phyloP scores from a whole-genome alignment of 2,888 invertebrate species.

The Pinctada fucata region DNA sequence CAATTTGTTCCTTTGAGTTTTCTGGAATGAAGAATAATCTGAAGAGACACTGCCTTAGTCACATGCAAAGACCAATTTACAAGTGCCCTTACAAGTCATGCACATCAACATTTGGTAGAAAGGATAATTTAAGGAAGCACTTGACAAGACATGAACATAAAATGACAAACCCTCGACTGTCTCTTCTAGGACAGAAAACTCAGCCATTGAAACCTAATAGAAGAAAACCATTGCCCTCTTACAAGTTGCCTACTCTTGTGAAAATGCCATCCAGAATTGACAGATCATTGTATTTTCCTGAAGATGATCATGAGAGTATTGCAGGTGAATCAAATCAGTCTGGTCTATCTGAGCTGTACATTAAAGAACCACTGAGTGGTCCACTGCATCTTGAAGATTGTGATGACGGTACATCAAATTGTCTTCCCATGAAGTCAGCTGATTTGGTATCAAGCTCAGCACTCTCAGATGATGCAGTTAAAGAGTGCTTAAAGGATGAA shows the following conservation, averaged over 20 bases:
- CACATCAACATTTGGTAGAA: constrained; percentile 24
- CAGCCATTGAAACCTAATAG: not conserved
- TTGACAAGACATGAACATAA: constrained; percentile 18
- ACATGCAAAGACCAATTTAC: constrained; percentile 20
- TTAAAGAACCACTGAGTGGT: not conserved
- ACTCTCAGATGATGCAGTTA: not conserved
- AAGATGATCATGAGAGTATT: not conserved
- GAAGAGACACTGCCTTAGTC: constrained; percentile 32
- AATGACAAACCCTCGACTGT: not conserved
- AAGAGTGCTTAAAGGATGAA: not conserved
- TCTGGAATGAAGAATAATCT: constrained; percentile 21
- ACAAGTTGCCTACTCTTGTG: not conserved
- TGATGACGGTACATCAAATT: not conserved
- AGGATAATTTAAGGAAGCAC: constrained; percentile 32
- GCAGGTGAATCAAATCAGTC: not conserved
- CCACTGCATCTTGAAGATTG: not conserved
- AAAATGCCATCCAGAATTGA: not conserved
- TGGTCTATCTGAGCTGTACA: not conserved
- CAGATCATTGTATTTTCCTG: not conserved
- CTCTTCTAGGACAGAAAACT: not conserved
- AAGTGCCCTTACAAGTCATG: constrained; percentile 28
- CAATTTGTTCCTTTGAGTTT: constrained; percentile 32
- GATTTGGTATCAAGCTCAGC: too few relatives aligned
- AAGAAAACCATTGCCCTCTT: not conserved
- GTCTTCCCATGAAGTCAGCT: not conserved